phyloP scores from a whole-genome alignment of 1,140 invertebrate genomes.

The Odontomachus brunneus region DNA sequence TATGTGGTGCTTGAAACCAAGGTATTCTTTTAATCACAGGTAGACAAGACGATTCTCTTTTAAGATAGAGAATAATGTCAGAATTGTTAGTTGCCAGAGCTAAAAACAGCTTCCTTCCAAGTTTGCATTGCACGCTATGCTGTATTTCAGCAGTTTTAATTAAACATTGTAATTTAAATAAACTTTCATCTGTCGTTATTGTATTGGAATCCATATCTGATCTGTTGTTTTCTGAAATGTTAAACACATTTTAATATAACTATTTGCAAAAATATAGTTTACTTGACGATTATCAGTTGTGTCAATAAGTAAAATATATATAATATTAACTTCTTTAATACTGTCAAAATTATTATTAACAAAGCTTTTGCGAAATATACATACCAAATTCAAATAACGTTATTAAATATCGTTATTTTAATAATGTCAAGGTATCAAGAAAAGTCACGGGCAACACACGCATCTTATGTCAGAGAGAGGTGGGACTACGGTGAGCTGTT shows the following conservation, averaged over 20 bases:
- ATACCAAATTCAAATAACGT: no score
- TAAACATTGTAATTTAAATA: constrained; percentile 82
- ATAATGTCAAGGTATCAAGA: no score
- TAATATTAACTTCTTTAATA: background rate
- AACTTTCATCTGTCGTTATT: constrained; percentile 61
- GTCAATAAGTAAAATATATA: background rate
- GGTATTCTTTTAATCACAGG: constrained; percentile 89
- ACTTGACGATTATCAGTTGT: background rate
- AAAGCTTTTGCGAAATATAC: no score
- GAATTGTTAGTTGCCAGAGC: constrained; percentile 79
- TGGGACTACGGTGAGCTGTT: no score
- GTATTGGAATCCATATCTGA: background rate
- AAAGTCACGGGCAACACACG: no score
- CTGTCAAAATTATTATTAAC: no score
- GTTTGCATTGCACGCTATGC: constrained; percentile 79
- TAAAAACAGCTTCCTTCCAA: constrained; percentile 78
- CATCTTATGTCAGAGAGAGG: no score
- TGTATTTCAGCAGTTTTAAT: constrained; percentile 82
- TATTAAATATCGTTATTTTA: no score
- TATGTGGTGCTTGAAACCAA: constrained; percentile 88
- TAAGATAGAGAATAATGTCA: constrained; percentile 83
- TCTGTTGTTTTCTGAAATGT: constrained; percentile 1
- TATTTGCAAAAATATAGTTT: background rate
- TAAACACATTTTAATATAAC: background rate
- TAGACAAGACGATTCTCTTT: constrained; percentile 72